phyloP scores from a whole-genome alignment of 2,888 invertebrate species.

The Leucoma salicis region DNA sequence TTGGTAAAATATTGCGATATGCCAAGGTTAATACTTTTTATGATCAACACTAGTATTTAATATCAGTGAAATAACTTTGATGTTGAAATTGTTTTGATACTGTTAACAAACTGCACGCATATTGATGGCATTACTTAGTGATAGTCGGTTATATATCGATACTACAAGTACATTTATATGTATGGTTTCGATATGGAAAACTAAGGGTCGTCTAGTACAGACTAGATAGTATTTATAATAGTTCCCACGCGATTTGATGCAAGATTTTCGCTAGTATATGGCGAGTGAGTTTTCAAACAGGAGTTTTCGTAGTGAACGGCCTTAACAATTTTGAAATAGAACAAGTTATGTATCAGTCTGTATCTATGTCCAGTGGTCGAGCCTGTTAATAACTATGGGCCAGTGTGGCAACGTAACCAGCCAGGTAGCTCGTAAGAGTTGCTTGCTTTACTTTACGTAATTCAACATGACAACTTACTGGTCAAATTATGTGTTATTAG shows the following conservation, averaged over 20 bases:
- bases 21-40: background rate
- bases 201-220: constrained; percentile 7
- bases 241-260: constrained; percentile 10
- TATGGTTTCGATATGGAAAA: background rate
- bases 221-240: too few relatives aligned
- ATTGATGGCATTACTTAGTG: too few relatives aligned
- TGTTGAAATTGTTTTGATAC: constrained; percentile 6
- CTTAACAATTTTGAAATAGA: constrained; percentile 50
- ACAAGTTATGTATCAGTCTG: constrained; percentile 51
- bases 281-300: constrained; percentile 45
- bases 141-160: background rate
- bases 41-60: background rate
- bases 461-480: constrained; percentile 57
- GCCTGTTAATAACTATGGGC: constrained; percentile 49
- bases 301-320: constrained; percentile 49
- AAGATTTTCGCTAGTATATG: constrained; percentile 28
- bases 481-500: constrained; percentile 49
- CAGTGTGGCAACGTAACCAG: constrained; percentile 52
- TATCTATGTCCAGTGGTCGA: constrained; percentile 37
- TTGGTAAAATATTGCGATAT: background rate
- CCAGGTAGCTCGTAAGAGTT: constrained; percentile 48
- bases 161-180: background rate
- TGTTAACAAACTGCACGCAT: constrained; percentile 7
- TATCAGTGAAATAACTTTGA: background rate
- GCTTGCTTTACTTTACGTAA: constrained; percentile 69